phyloP scores from a whole-genome alignment of 2,113 vertebrate species.

The Eubucco bourcierii region DNA sequence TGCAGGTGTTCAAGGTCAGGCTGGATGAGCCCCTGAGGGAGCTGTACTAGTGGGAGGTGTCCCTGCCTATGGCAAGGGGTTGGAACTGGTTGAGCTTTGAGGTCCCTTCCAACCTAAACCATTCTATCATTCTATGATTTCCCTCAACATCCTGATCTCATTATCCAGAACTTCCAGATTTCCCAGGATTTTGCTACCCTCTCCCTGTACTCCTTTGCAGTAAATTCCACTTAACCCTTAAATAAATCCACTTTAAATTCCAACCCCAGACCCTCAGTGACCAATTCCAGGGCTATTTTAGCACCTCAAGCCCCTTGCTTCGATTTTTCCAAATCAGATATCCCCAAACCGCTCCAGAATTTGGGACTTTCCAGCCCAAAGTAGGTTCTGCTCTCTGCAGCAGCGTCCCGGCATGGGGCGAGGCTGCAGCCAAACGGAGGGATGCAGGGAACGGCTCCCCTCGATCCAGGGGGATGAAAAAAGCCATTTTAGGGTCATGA shows the following conservation, averaged over 20 bases:
- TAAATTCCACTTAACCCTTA: not conserved
- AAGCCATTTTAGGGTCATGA: not conserved
- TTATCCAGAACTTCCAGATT: not conserved
- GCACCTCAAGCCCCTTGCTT: not conserved
- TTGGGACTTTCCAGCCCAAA: not conserved
- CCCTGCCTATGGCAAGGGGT: too few relatives aligned
- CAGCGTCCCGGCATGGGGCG: rapidly evolving
- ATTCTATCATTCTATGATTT: too few relatives aligned
- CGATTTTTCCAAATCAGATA: not conserved
- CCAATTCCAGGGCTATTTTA: not conserved
- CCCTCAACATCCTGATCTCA: not conserved
- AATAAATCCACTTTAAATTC: not conserved
- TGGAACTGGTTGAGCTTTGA: too few relatives aligned
- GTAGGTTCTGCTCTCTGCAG: too few relatives aligned
- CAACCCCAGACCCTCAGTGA: not conserved
- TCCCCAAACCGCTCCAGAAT: not conserved
- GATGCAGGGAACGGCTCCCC: not conserved
- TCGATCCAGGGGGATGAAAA: not conserved
- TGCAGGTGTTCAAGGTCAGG: too few relatives aligned
- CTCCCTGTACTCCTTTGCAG: rapidly evolving
- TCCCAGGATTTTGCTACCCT: not conserved
- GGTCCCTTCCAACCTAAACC: too few relatives aligned
- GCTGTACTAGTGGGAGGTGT: too few relatives aligned
- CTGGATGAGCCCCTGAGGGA: too few relatives aligned
- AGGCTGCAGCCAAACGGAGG: rapidly evolving